Evolutionary conservation across 2,888 invertebrate species (phyloP).

Genomic region (Cephus rjabovi): DNA sequence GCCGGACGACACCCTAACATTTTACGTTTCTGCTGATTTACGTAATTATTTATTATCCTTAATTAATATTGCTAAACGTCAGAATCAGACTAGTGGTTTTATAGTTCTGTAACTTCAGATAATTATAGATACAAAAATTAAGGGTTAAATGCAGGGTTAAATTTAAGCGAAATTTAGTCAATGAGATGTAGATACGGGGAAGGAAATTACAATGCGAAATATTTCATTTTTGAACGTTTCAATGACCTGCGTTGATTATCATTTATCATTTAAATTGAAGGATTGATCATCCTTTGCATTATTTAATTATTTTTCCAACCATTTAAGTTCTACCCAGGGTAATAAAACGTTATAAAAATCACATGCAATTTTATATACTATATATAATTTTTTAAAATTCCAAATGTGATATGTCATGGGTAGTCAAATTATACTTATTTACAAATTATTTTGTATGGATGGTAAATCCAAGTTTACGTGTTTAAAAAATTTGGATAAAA

Average conservation of each 20-base stretch:
- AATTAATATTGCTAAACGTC: conserved; percentile 69
- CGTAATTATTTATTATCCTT: conserved; percentile 70
- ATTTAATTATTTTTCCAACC: background rate
- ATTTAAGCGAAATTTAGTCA: background rate
- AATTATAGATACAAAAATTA: background rate
- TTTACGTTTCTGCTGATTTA: conserved; percentile 55
- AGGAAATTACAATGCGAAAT: background rate
- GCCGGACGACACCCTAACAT: conserved; percentile 55
- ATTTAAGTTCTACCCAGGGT: background rate
- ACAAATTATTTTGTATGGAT: background rate
- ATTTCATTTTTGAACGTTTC: background rate
- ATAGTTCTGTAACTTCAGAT: conserved; percentile 62
- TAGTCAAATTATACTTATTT: background rate
- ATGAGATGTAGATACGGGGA: background rate
- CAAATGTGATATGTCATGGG: background rate
- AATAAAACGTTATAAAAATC: background rate
- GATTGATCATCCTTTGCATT: background rate
- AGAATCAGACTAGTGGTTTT: conserved; percentile 69
- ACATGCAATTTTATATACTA: too few relatives aligned
- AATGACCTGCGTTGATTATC: background rate
- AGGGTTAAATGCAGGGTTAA: background rate
- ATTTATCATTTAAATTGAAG: background rate
- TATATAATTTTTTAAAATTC: background rate
- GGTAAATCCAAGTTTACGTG: background rate
- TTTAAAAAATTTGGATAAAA: background rate